A percentile compares a stretch with the other conserved stretches of the same genome.
Evolutionary conservation across 1,140 invertebrate species (phyloP).

Genomic region (Sarcophaga bullata): DNA sequence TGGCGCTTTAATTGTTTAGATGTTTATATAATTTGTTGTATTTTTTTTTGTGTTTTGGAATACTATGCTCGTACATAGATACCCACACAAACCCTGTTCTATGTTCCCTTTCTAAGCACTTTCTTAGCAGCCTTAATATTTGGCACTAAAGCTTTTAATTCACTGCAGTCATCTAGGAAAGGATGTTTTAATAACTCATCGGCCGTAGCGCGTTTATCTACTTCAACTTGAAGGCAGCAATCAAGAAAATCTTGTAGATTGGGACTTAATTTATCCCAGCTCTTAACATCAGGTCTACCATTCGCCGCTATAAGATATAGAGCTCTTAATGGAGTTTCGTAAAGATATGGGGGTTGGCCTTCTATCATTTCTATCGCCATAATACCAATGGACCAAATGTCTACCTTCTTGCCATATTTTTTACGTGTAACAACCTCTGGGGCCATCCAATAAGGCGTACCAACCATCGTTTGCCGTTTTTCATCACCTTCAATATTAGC

Average conservation of each 20-base stretch:
- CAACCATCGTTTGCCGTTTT: constrained; percentile 96
- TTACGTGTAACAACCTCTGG: constrained; percentile 90
- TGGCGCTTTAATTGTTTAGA: background rate
- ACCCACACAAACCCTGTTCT: constrained; percentile 34
- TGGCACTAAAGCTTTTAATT: constrained; percentile 85
- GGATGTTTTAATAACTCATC: constrained; percentile 87
- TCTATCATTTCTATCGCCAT: constrained; percentile 98
- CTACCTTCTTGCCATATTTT: constrained; percentile 90
- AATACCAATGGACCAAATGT: constrained; percentile 96
- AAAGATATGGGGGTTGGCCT: constrained; percentile 95
- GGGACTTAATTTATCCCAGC: constrained; percentile 82
- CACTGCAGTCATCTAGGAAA: constrained; percentile 87
- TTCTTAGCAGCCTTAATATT: constrained; percentile 86
- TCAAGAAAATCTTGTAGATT: constrained; percentile 87
- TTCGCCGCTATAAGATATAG: constrained; percentile 96
- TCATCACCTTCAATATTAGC: constrained; percentile 90
- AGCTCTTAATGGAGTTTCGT: constrained; percentile 93
- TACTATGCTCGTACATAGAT: constrained; percentile 34
- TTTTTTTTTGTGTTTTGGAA: background rate
- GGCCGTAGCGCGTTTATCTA: constrained; percentile 85
- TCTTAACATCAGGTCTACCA: constrained; percentile 90
- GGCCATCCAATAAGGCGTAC: constrained; percentile 88
- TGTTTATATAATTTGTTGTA: background rate
- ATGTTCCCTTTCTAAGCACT: constrained; percentile 51
- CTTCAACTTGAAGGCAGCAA: constrained; percentile 91